Base-by-base conservation (phyloP, 2,113 vertebrate species). In the Galemys pyrenaicus region DNA sequence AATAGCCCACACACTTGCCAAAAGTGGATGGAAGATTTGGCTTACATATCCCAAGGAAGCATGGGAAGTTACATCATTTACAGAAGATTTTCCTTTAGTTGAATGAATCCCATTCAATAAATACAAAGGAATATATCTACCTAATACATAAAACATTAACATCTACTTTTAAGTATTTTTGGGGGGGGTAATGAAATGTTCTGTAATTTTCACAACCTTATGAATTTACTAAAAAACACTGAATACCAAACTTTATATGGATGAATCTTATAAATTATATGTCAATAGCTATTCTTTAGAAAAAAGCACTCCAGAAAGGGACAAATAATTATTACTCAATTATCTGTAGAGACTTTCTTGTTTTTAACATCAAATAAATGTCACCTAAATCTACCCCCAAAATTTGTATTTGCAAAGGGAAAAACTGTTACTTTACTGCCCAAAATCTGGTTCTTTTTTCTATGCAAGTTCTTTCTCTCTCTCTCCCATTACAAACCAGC, bases 261-360 rank as follows among this genome's bases (percentile, higher is more conserved):
- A 19, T 54, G 51, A 5, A 54, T 20, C 19, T 54, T 54, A 54
- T 20, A 54, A 54, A 54, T 54, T 54, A 54, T 20, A 54, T 54
- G 51, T 54, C 51, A 54, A 54, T 49, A 20, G 16, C 51, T 20
- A 15, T 19, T 54, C 51, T 20, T 54, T 19, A 54, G 20, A 54
- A 90, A 54, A 90, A 87, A 89, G 80, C 74, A 19, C 39, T 84
- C 65, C 46, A 68, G 1, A 67, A 30, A 9, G 37, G 3, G 19
- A 68, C 9, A 94, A 74, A 83, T 75, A 92, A 94, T 87, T 79
- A 44, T n/a, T 26, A 89, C 26, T 39, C 9, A 79, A 74, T 85
- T 84, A 91, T n/a, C 58, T 89, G 60, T 37, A 32, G 60, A 96
- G 60, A 39, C 20, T 22, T 71, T 60, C 9, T 83, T 44, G 44